Base-by-base conservation (phyloP, 2,888 invertebrate species). In the Rotaria macrura region DNA sequence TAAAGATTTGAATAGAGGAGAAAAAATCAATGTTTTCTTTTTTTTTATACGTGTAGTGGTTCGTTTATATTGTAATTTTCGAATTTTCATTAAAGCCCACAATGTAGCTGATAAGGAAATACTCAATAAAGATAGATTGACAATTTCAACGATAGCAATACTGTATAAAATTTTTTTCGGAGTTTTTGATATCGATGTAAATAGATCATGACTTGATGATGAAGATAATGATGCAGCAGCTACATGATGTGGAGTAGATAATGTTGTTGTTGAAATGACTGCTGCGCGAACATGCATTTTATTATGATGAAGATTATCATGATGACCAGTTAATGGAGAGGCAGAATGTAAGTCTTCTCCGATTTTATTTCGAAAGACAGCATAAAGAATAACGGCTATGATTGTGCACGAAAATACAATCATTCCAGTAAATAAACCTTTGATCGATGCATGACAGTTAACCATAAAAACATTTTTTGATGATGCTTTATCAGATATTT, bases 391-490 rank as follows among this genome's bases (percentile, higher is more conserved):
- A 29, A 86, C 40, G 23, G 85, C 52, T 20, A 86, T 86, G 4
- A 86, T 29, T 38, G 85, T 86, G 17, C 84, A 85, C 6, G 84
- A 85, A 23, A 86, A 83, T 10, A 83, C 38, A 38, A 86, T 84
- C 52, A 86, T 85, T 12, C 86, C 86, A 34, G 79, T 7, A 54
- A 86, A 86, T 38, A 86, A 65, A 10, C 86, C 86, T n/a, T 83
- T 86, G 7, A 85, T 86, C 29, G 85, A 85, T 52, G 84, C 83
- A 40, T 84, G 85, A 65, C 86, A 86, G 34, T 86, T 85, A 38
- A 86, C 83, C 40, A 85, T 83, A 83, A 86, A 86, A 29, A 84
- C 79, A 79, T 86, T 86, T 47, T 79, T 79, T 14, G 79, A 9
- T 43, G 43, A 43, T 25, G 79, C 79, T 79, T 79, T 79, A 79